Evolutionary conservation across 1,140 invertebrate species (phyloP), one percentile per base, ranked within the genome.

Genomic region (Hycleus phaleratus): DNA sequence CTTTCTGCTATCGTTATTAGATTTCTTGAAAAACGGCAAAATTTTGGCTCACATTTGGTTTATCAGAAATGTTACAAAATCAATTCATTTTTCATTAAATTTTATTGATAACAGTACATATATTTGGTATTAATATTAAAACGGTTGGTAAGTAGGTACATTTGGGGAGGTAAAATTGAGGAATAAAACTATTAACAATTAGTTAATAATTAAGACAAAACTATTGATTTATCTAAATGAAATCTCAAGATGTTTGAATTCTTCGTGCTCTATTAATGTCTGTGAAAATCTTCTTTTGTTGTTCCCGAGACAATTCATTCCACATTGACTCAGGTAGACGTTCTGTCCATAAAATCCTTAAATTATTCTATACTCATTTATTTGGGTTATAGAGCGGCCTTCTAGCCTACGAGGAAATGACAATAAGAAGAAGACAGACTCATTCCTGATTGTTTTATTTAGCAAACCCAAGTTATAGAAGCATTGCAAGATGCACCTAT

Each of bases 261-360:
- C 49, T 39, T n/a, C 44, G 40, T 52, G 49, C 18, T 44, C 49
- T 52, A 43, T 52, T 44, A n/a, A 52, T 43, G 42, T 52, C 49
- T 52, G 44, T 52, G 26, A 9, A 0, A 43, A 52, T 43, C 32
- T 26, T 26, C 8, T 45, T 40, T 45, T 46, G 24, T n/a, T 10
- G 44, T 26, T 11, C 11, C 12, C 24, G 42, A 4, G 51, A 42
- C 11, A 53, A 38, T 24, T 46, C 51, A 32, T 46, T 44, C 51
- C 43, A 53, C 11, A 53, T 38, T n/a, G 18, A 1, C 18, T 45
- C 42, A 12, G 42, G 51, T 8, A 53, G 24, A 26, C 43, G 25
- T 38, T 53, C 51, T 53, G 24, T 32, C 11, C 18, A 18, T 18
- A 18, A 18, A 18, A 18, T 2, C 18, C 1, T 18, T 1, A 18